These are phyloP conservation scores for Nothura maculosa DNA, from an alignment of 2,797 vertebrate species.

Conservation along the genomic window DNA sequence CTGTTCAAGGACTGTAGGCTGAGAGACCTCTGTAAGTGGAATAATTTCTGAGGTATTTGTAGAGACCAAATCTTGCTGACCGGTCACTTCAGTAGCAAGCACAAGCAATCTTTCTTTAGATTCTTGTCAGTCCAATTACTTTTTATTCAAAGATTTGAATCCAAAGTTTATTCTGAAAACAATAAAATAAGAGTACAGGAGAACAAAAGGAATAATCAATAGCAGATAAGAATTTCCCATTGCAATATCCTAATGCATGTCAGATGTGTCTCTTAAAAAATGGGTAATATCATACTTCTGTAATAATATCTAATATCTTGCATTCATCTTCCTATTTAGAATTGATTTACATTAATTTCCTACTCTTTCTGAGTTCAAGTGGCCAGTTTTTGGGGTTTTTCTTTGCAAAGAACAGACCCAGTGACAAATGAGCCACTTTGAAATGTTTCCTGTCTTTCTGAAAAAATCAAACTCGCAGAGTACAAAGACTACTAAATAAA, in stretches of 20 bases:
- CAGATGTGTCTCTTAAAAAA: background rate
- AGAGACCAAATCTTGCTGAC: background rate
- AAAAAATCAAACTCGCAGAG: background rate
- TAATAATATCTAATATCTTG: background rate
- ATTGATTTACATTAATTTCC: background rate
- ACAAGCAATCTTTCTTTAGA: background rate
- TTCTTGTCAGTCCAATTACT: background rate
- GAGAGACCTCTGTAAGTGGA: background rate
- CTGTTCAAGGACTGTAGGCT: background rate
- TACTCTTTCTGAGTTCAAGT: background rate
- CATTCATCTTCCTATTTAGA: background rate
- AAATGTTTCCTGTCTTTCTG: background rate
- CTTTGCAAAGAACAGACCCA: background rate
- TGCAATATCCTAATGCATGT: accelerated
- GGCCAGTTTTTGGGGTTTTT: background rate
- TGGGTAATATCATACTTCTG: background rate
- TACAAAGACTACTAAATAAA: background rate
- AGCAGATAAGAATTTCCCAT: background rate
- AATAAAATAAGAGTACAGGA: background rate
- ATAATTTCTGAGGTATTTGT: background rate
- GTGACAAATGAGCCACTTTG: background rate
- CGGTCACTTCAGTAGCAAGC: background rate
- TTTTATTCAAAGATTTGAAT: background rate
- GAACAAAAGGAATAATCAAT: background rate
- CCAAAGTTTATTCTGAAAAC: too few species aligned